Conservation (phyloP, 2,888 invertebrate genomes). For the Sylvicola cinctus region DNA sequence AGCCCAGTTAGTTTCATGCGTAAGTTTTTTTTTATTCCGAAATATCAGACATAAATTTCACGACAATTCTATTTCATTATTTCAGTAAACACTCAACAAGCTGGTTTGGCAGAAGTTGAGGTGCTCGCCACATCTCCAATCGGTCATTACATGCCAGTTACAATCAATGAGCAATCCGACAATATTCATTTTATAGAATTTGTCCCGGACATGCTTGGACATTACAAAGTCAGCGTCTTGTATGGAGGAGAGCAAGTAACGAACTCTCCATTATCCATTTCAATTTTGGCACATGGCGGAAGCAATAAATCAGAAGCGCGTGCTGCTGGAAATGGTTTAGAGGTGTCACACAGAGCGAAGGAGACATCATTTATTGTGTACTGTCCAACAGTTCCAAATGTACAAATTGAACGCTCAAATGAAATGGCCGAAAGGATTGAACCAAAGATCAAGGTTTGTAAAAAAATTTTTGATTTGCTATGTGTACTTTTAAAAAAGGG, state of each 20-base stretch:
- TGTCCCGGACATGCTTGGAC: constrained; percentile 59
- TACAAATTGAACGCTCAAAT: constrained; percentile 32
- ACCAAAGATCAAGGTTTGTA: constrained; percentile 20
- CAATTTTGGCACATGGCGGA: constrained; percentile 35
- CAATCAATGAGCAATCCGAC: constrained; percentile 50
- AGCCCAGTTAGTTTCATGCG: constrained; percentile 65
- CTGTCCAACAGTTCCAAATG: constrained; percentile 31
- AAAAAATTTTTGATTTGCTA: neutral
- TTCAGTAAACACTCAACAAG: constrained; percentile 66
- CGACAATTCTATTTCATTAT: too few relatives aligned
- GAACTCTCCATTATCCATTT: constrained; percentile 33
- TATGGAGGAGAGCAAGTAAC: constrained; percentile 42
- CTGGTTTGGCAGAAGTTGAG: constrained; percentile 68
- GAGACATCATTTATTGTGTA: constrained; percentile 47
- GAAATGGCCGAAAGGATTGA: constrained; percentile 25
- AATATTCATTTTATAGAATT: constrained; percentile 56
- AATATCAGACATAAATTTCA: too few relatives aligned
- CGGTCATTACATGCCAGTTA: constrained; percentile 62
- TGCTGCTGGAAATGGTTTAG: constrained; percentile 45
- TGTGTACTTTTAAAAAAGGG: neutral
- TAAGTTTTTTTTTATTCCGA: constrained; percentile 22
- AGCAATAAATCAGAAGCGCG: constrained; percentile 28
- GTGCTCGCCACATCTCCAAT: constrained; percentile 74
- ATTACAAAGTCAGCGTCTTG: constrained; percentile 39
- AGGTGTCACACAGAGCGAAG: constrained; percentile 47